These are phyloP conservation scores for Epinotia demarniana DNA, from an alignment of 2,888 invertebrate species.

Conservation along the genomic window DNA sequence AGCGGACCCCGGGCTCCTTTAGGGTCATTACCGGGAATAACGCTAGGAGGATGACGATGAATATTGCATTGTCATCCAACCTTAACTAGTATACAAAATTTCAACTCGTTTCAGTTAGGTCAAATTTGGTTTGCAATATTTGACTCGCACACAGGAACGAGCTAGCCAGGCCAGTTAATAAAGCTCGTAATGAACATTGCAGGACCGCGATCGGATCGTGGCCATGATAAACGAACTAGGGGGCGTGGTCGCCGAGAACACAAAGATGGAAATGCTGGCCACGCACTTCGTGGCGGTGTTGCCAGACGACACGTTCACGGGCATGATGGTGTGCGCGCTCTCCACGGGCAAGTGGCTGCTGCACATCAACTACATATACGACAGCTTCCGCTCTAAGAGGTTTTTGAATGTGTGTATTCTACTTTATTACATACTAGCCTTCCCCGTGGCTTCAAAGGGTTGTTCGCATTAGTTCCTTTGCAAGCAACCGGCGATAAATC, in stretches of 20 bases:
- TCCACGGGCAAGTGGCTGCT: slow-evolving; percentile 80
- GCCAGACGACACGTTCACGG: slow-evolving; percentile 76
- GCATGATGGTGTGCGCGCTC: slow-evolving; percentile 81
- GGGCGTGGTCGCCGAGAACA: slow-evolving; percentile 79
- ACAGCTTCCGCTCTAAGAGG: slow-evolving; percentile 78
- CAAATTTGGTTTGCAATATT: too few relatives aligned
- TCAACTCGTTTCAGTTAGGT: too few relatives aligned
- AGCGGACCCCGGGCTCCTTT: too few relatives aligned
- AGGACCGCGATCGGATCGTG: slow-evolving; percentile 75
- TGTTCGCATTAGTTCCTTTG: too few relatives aligned
- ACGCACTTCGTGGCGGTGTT: slow-evolving; percentile 76
- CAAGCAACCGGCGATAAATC: too few relatives aligned
- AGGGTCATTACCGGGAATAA: too few relatives aligned
- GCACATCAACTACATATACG: slow-evolving; percentile 74
- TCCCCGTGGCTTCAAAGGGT: too few relatives aligned
- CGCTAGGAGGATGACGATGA: too few relatives aligned
- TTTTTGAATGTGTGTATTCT: slow-evolving; percentile 67
- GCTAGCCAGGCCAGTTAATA: not conserved
- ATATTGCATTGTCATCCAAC: too few relatives aligned
- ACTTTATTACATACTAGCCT: too few relatives aligned
- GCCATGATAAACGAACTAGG: slow-evolving; percentile 78
- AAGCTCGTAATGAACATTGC: slow-evolving; percentile 23
- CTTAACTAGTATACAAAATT: too few relatives aligned
- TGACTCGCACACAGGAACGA: too few relatives aligned
- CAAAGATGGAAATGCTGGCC: slow-evolving; percentile 81